Percentiles rank a stretch among this genome's conserved stretches.
phyloP scores from a whole-genome alignment of 1,140 invertebrate genomes.

The Piezodorus guildinii region DNA sequence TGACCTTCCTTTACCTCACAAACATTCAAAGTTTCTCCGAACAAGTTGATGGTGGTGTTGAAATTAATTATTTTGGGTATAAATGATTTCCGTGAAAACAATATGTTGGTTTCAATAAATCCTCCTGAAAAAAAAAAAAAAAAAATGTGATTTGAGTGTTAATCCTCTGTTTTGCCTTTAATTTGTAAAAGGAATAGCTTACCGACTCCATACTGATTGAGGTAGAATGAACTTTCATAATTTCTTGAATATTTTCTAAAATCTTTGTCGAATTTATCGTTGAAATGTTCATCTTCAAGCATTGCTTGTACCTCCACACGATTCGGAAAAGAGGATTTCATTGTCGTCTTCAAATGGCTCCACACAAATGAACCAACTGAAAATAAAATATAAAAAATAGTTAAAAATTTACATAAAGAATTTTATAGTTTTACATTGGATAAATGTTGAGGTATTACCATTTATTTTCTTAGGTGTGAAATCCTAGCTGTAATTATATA shows the following conservation, averaged over 20 bases:
- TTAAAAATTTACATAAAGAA: too few relatives aligned
- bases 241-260: constrained; percentile 82
- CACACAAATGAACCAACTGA: constrained; percentile 86
- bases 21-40: constrained; percentile 80
- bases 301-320: constrained; percentile 71
- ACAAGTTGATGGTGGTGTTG: constrained; percentile 79
- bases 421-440: too few relatives aligned
- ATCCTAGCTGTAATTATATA: too few relatives aligned
- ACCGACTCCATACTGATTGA: constrained; percentile 75
- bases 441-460: too few relatives aligned
- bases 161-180: too few relatives aligned
- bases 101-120: constrained; percentile 64
- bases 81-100: constrained; percentile 83
- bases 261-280: constrained; percentile 65
- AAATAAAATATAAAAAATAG: constrained; percentile 28
- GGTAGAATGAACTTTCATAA: constrained; percentile 73
- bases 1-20: constrained; percentile 47
- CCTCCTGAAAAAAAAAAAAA: constrained; percentile 41
- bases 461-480: too few relatives aligned
- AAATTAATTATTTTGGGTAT: constrained; percentile 66
- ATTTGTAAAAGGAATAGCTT: constrained; percentile 27
- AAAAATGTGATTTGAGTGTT: neutral
- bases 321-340: constrained; percentile 69
- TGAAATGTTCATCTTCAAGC: constrained; percentile 56
- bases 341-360: constrained; percentile 78